phyloP scores from a whole-genome alignment of 2,113 vertebrate species.

The Bolborhynchus lineola region DNA sequence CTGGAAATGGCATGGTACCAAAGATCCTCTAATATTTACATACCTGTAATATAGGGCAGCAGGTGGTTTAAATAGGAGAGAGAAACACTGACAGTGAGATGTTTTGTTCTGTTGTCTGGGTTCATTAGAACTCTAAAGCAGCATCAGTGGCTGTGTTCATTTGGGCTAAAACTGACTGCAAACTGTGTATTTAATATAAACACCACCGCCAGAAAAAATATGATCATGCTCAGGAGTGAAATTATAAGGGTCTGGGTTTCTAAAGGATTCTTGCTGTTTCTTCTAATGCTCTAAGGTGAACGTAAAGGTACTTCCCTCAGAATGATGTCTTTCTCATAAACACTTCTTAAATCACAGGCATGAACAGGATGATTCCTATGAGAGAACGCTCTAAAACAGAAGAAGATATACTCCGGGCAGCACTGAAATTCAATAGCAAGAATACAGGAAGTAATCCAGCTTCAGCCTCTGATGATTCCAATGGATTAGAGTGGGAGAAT shows the following conservation, averaged over 20 bases:
- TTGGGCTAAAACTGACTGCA: not conserved
- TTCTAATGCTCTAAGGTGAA: not conserved
- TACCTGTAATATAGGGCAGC: not conserved
- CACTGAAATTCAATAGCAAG: conserved; percentile 76
- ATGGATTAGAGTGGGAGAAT: conserved; percentile 94
- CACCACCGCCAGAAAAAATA: not conserved
- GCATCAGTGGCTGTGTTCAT: not conserved
- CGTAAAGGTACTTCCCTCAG: not conserved
- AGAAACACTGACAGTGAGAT: not conserved
- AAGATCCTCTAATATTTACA: not conserved
- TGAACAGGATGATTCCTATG: conserved; percentile 86
- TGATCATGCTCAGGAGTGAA: not conserved
- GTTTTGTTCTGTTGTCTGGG: not conserved
- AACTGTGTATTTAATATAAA: not conserved
- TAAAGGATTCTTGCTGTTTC: not conserved
- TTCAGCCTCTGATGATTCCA: conserved; percentile 92
- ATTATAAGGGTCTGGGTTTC: not conserved
- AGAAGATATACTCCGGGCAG: conserved; percentile 93
- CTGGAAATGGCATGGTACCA: not conserved
- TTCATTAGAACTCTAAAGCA: not conserved
- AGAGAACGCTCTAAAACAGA: conserved; percentile 93
- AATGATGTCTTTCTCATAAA: not conserved
- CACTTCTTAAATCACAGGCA: conserved; percentile 73
- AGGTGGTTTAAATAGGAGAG: not conserved
- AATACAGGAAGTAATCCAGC: conserved; percentile 81